Conservation (phyloP, 1,140 invertebrate genomes). For the Bombus sibiricus region DNA sequence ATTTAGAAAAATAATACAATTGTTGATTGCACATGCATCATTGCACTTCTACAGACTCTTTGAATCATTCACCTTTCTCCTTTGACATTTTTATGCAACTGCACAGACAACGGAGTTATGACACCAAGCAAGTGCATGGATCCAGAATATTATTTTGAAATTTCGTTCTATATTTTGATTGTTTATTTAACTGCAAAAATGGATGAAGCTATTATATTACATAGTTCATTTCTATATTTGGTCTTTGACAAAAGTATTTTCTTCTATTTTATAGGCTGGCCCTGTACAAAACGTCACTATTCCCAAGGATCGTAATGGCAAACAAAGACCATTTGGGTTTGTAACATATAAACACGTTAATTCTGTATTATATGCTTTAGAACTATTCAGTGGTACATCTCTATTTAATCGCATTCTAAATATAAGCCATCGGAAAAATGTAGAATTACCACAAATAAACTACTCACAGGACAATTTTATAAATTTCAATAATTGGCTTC, state of each 20-base stretch:
- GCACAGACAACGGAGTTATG: too few relatives aligned
- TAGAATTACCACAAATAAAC: slow-evolving; percentile 43
- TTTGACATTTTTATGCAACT: too few relatives aligned
- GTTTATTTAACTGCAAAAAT: not conserved
- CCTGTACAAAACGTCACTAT: slow-evolving; percentile 90
- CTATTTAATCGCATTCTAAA: slow-evolving; percentile 82
- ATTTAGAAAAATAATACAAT: too few relatives aligned
- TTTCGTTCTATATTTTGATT: not conserved
- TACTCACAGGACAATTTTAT: slow-evolving; percentile 18
- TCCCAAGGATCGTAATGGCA: slow-evolving; percentile 88
- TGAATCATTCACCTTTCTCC: too few relatives aligned
- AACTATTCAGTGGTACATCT: slow-evolving; percentile 86
- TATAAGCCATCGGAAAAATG: slow-evolving; percentile 78
- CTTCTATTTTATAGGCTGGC: slow-evolving; percentile 84
- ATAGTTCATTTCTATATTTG: not conserved
- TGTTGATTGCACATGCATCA: too few relatives aligned
- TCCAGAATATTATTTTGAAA: not conserved
- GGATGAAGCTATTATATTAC: not conserved
- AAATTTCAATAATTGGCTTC: slow-evolving; percentile 58
- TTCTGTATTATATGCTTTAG: slow-evolving; percentile 89
- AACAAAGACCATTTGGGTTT: slow-evolving; percentile 88
- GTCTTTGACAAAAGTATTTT: slow-evolving; percentile 15
- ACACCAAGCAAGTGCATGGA: too few relatives aligned
- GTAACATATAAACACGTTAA: slow-evolving; percentile 88
- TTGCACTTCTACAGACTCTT: too few relatives aligned